Evolutionary conservation across 64 coral and sea anemone genomes (phyloP), one percentile per base, ranked within the genome.

Genomic region (Pocillopora damicornis): DNA sequence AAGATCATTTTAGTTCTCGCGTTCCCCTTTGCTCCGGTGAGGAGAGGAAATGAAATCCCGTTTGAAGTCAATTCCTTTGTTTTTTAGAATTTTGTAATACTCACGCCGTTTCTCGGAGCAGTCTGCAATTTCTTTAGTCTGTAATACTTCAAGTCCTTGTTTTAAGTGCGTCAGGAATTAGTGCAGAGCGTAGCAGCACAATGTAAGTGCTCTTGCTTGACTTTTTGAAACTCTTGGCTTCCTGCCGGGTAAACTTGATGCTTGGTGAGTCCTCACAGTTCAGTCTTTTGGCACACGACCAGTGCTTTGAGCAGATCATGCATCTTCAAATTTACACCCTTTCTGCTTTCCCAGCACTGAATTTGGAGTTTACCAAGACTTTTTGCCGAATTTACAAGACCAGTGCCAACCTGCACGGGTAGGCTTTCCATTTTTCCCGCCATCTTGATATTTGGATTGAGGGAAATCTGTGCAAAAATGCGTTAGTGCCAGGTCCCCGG

Each of bases 331-430:
- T 93, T 93, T 16, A 93, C 35, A 15, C 84, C 91, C 60, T 51
- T 69, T 93, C 75, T 65, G 87, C 75, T 25, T 89, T 73, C 92
- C 88, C 8, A 89, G 57, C 11, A 67, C 18, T 58, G 86, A 23
- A 86, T 93, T 71, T 74, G 80, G 80, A 62, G 80, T 89, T 93
- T 84, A 89, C 87, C 87, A 89, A 1, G 87, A 78, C 74, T 86
- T 89, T 89, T 86, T 93, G 16, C 92, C 89, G 74, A 78, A 86
- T 80, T 89, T 93, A 84, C 37, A 93, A 86, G 86, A 88, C 92
- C 92, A 86, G 60, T 93, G 80, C 87, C 87, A 93, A 81, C 51
- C 57, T 68, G 17, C 30, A 30, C 30, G 30, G 0, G 30, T 30
- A 30, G 30, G 30, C 30, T 30, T 30, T 30, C 30, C 30, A 30